Conservation (phyloP, 92 coral and sea anemone species). For the Phenganax marumi region DNA sequence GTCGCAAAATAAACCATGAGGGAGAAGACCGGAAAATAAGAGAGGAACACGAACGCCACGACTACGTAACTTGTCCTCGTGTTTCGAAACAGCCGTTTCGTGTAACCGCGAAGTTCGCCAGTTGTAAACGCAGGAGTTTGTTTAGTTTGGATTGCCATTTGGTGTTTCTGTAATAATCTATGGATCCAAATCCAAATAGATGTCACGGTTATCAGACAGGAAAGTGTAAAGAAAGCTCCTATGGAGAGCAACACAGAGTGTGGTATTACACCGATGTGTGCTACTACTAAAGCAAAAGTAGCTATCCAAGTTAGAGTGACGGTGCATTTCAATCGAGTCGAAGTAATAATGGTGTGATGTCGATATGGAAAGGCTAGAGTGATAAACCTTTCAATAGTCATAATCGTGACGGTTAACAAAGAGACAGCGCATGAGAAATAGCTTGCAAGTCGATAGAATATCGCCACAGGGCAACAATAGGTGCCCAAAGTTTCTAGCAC, state of each 20-base stretch:
- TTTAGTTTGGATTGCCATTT: background rate
- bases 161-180: slow-evolving; percentile 11
- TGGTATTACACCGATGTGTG: slow-evolving; percentile 16
- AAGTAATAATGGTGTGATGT: slow-evolving; percentile 6
- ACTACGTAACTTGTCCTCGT: slow-evolving; percentile 25
- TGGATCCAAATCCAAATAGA: slow-evolving; percentile 30
- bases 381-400: slow-evolving; percentile 24
- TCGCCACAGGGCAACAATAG: background rate
- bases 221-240: background rate
- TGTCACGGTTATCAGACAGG: background rate
- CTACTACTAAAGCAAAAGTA: background rate
- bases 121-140: slow-evolving; percentile 14
- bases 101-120: background rate
- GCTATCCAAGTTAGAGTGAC: slow-evolving; percentile 9
- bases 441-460: background rate
- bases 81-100: slow-evolving; percentile 12
- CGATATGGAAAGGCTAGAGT: slow-evolving; percentile 25
- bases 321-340: slow-evolving; percentile 4
- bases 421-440: slow-evolving; percentile 22
- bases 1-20: background rate
- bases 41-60: slow-evolving; percentile 10
- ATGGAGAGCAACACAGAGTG: background rate
- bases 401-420: slow-evolving; percentile 13
- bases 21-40: slow-evolving; percentile 12
- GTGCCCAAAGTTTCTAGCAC: background rate